These are phyloP conservation scores for Macquaria ambigua DNA, from an alignment of 2,113 vertebrate species.

Conservation along the genomic window DNA sequence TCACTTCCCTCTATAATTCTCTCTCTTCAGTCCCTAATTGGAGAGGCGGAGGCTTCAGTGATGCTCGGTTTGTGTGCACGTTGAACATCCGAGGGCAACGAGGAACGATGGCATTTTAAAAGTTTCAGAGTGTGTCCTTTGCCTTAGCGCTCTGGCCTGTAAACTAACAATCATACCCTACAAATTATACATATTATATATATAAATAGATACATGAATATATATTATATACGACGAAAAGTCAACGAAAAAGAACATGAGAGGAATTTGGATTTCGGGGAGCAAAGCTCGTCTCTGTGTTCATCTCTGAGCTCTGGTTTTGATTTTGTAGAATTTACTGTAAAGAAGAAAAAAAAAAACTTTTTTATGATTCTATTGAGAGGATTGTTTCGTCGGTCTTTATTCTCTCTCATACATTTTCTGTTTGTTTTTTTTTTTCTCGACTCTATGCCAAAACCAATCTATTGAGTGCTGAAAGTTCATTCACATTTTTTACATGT, in stretches of 20 bases:
- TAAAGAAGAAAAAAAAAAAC: conserved; percentile 72
- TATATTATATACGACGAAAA: conserved; percentile 78
- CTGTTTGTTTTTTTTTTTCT: conserved; percentile 31
- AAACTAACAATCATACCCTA: conserved; percentile 71
- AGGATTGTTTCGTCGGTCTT: conserved; percentile 69
- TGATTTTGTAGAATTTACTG: conserved; percentile 83
- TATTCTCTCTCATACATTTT: conserved; percentile 58
- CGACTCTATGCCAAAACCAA: conserved; percentile 76
- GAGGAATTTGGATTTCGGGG: conserved; percentile 69
- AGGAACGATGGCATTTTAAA: conserved; percentile 36
- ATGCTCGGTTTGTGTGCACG: background rate
- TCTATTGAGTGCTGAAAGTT: conserved; percentile 74
- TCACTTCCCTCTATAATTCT: conserved; percentile 23
- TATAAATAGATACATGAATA: conserved; percentile 79
- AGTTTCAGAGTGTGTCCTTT: conserved; percentile 64
- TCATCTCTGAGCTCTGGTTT: conserved; percentile 74
- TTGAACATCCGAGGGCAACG: background rate
- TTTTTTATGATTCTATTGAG: conserved; percentile 80
- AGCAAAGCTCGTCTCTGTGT: conserved; percentile 70
- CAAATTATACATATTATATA: conserved; percentile 82
- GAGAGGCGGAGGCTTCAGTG: conserved; percentile 3
- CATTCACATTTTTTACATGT: conserved; percentile 64
- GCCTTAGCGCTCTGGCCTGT: conserved; percentile 80
- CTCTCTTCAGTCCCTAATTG: conserved; percentile 4
- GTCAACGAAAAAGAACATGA: conserved; percentile 53